Percentiles rank a stretch among this genome's conserved stretches.
Conservation (phyloP, 2,797 vertebrate genomes). For the Spheniscus humboldti region DNA sequence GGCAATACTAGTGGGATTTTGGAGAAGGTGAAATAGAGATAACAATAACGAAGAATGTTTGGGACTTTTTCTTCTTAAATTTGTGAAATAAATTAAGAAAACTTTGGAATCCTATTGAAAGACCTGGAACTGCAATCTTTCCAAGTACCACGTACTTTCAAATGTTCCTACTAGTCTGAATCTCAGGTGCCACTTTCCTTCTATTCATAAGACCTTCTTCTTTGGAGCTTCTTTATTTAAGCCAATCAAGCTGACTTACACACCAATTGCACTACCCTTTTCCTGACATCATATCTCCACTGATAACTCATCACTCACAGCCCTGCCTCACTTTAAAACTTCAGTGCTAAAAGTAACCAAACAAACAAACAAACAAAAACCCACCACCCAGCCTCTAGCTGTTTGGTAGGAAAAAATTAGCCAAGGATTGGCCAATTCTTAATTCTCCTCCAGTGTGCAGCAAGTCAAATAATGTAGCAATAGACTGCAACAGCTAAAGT, state of each 20-base stretch:
- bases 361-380: fast-evolving
- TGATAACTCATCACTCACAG: fast-evolving
- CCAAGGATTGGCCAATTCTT: neutral
- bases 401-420: neutral
- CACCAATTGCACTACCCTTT: neutral
- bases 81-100: neutral
- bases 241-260: neutral
- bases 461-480: neutral
- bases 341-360: neutral
- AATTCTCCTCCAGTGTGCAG: neutral
- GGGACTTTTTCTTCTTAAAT: neutral
- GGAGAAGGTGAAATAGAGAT: neutral
- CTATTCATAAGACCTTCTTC: neutral
- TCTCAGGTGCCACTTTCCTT: neutral
- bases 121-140: neutral
- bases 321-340: fast-evolving
- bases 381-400: neutral
- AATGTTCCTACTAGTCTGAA: neutral
- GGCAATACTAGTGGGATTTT: neutral
- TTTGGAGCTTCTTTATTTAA: neutral
- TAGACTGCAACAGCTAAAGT: neutral
- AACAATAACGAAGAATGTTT: neutral
- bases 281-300: neutral
- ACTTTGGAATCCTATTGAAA: neutral
- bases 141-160: neutral